Conservation (phyloP, 2,797 vertebrate genomes). For the Platyrinchus mystaceus region DNA sequence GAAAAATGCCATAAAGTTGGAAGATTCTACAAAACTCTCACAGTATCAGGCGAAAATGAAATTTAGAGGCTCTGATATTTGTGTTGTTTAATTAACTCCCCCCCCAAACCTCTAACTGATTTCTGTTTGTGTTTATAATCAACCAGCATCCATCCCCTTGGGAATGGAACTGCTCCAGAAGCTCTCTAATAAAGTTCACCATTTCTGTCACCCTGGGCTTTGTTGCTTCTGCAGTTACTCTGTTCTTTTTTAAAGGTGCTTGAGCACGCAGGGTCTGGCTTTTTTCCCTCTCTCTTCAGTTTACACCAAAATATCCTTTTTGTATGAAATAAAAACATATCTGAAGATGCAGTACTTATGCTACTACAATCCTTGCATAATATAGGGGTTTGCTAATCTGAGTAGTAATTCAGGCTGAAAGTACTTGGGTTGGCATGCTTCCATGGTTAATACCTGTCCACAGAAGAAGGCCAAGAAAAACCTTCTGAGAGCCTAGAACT, state of each 20-base stretch:
- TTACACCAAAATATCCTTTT: not conserved
- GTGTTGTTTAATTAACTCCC: not conserved
- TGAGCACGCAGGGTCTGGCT: not conserved
- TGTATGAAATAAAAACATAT: not conserved
- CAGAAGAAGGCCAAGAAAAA: not conserved
- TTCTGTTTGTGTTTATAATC: not conserved
- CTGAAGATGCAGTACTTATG: not conserved
- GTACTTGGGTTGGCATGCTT: not conserved
- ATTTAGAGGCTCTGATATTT: not conserved
- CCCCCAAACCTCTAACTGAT: fast-evolving
- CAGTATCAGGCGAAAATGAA: not conserved
- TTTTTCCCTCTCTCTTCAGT: not conserved
- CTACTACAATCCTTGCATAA: not conserved
- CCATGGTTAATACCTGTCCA: fast-evolving
- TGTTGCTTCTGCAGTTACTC: not conserved
- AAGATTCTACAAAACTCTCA: not conserved
- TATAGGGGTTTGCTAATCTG: not conserved
- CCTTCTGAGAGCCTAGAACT: not conserved
- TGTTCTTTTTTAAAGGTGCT: not conserved
- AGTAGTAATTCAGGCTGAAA: not conserved
- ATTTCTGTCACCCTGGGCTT: not conserved
- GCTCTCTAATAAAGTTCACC: not conserved
- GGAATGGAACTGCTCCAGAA: not conserved
- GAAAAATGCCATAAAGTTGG: not conserved
- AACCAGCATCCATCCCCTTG: not conserved